Conservation (phyloP, 2,888 invertebrate species). For the Drepana falcataria region DNA sequence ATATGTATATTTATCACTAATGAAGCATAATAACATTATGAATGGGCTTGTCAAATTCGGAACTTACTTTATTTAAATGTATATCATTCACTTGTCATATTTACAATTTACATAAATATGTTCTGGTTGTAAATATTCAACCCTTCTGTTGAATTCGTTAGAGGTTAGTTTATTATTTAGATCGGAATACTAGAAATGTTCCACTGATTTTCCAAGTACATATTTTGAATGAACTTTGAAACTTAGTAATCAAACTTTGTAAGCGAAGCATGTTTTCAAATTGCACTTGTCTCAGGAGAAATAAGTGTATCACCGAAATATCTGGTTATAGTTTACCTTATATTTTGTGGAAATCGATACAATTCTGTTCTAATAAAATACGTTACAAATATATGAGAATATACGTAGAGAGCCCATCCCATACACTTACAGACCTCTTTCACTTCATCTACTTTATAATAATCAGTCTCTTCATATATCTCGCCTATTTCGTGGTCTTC, state of each 20-base stretch:
- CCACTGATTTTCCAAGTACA: background rate
- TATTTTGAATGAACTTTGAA: background rate
- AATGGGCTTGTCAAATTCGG: constrained; percentile 12
- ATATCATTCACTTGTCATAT: constrained; percentile 6
- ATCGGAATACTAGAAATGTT: background rate
- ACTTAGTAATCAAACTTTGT: background rate
- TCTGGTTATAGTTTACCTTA: too few species aligned
- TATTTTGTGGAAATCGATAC: too few species aligned
- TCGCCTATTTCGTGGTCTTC: too few species aligned
- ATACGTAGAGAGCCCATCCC: too few species aligned
- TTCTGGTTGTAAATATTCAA: background rate
- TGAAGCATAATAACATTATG: constrained; percentile 10
- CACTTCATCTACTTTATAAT: too few species aligned
- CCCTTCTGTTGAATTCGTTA: background rate
- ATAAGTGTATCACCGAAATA: background rate
- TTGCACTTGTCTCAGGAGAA: background rate
- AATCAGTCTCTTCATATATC: too few species aligned
- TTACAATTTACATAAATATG: too few species aligned
- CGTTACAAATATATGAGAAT: too few species aligned
- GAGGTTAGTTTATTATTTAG: background rate
- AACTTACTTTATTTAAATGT: constrained; percentile 22
- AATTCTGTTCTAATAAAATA: too few species aligned
- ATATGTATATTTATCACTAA: too few species aligned
- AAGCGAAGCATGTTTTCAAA: background rate
- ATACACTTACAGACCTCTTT: too few species aligned